phyloP scores from a whole-genome alignment of 2,888 invertebrate species.

The Xestoiulus laeticollis region DNA sequence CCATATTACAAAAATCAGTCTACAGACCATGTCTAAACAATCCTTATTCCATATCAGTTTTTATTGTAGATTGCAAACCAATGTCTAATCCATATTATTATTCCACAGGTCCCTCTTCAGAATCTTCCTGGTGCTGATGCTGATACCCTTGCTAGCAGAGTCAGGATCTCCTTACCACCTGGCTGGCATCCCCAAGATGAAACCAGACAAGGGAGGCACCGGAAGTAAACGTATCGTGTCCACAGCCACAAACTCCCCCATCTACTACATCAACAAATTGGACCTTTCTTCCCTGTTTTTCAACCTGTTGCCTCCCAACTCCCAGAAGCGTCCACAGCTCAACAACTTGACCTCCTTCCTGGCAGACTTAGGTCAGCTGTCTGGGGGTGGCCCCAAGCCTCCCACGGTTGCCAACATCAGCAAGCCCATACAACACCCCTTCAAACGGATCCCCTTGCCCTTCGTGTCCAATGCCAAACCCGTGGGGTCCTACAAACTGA shows the following conservation, averaged over 20 bases:
- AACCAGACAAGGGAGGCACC: background rate
- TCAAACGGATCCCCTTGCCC: slow-evolving; percentile 45
- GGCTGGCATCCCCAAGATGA: background rate
- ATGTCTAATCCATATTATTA: background rate
- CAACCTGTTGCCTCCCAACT: background rate
- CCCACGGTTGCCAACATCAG: background rate
- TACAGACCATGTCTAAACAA: too few species aligned
- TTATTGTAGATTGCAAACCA: too few species aligned
- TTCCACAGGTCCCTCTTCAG: background rate
- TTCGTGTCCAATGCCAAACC: slow-evolving; percentile 53
- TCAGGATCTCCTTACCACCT: slow-evolving; percentile 11
- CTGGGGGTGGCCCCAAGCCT: background rate
- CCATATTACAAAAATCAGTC: too few species aligned
- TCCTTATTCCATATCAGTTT: too few species aligned
- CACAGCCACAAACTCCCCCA: slow-evolving; percentile 52
- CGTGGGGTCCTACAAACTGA: slow-evolving; percentile 48
- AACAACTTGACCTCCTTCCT: slow-evolving; percentile 34
- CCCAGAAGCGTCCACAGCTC: slow-evolving; percentile 11
- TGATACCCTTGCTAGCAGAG: background rate
- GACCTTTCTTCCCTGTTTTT: slow-evolving; percentile 24
- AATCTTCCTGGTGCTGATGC: background rate
- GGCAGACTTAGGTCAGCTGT: background rate
- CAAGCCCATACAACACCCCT: background rate
- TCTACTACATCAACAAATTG: slow-evolving; percentile 51
- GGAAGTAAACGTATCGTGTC: slow-evolving; percentile 30